Evolutionary conservation across 2,113 vertebrate species (phyloP).

Genomic region (Solea solea): DNA sequence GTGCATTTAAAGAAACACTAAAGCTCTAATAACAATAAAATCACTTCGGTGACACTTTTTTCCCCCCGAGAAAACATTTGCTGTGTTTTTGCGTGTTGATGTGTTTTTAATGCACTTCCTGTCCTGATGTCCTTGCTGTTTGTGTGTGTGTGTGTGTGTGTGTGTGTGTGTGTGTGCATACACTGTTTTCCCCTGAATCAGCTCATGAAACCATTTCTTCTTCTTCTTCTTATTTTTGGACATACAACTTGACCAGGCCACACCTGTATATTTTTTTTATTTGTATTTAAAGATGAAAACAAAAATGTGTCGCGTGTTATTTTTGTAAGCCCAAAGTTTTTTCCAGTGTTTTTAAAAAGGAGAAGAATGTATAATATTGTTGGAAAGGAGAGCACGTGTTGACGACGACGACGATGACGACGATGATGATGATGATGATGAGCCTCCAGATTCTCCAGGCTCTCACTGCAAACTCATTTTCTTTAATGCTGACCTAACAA

Average conservation of each 20-base stretch:
- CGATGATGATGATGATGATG: background rate
- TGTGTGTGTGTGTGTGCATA: slow-evolving; percentile 32
- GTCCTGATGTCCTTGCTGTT: background rate
- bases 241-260: slow-evolving; percentile 54
- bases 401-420: slow-evolving; percentile 27
- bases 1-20: slow-evolving; percentile 39
- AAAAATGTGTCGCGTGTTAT: slow-evolving; percentile 78
- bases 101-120: slow-evolving; percentile 43
- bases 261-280: slow-evolving; percentile 41
- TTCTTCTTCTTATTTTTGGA: slow-evolving; percentile 29
- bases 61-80: slow-evolving; percentile 40
- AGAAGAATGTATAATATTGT: slow-evolving; percentile 77
- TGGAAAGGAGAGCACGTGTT: slow-evolving; percentile 30
- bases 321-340: slow-evolving; percentile 83
- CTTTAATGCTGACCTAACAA: slow-evolving; percentile 69
- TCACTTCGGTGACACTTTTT: no score
- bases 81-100: slow-evolving; percentile 53
- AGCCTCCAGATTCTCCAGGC: slow-evolving; percentile 52
- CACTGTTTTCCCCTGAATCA: slow-evolving; percentile 33
- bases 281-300: slow-evolving; percentile 72
- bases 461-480: slow-evolving; percentile 68
- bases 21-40: slow-evolving; percentile 23
- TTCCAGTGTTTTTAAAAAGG: slow-evolving; percentile 81
- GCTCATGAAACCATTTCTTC: slow-evolving; percentile 35
- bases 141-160: slow-evolving; percentile 39